Base-by-base conservation (phyloP, 2,888 invertebrate species). In the Eustalomyia histrio region DNA sequence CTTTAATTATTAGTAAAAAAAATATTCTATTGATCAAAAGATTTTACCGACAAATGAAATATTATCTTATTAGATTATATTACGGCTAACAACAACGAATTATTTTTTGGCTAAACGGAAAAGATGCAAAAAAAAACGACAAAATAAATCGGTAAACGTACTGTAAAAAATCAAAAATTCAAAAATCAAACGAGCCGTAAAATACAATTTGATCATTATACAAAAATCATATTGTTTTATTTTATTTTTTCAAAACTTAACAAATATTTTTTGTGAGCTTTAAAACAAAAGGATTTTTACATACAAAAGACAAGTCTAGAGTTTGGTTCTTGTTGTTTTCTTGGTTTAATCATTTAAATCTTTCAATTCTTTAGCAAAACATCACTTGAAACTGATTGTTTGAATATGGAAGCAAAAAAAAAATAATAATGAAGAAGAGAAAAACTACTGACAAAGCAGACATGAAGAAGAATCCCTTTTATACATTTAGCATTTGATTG, bases 121-220 rank as follows among this genome's bases (percentile, higher is more conserved):
- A 79, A 63, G 61, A 69, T 17, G 43, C 55, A 65, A 68, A 75
- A 67, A n/a, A n/a, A 65, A 73, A 65, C 65, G 68, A 73, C 64
- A 69, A 60, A 74, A 72, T 67, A 78, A 80, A 72, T 75, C 68
- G 60, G 58, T 57, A 79, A 82, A 78, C 73, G 55, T 78, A 78
- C 78, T 78, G 78, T 78, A 78, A 78, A 64, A 80, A 76, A 76
- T 82, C 83, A 71, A 79, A 81, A 74, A 83, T 83, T 83, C 76
- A 78, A 72, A 83, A 83, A 83, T 83, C 83, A 83, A 83, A 81
- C 83, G 83, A 83, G 81, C 83, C 83, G 83, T 83, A 74, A 83
- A 83, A 76, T 67, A 74, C 73, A 79, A 81, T 72, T 78, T 81
- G 81, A 81, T 81, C 78, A 55, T 12, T n/a, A 1, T 4, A 33